Percentiles rank a stretch among this genome's conserved stretches.
Conservation (phyloP, 2,113 vertebrate genomes). For the Albula goreensis region DNA sequence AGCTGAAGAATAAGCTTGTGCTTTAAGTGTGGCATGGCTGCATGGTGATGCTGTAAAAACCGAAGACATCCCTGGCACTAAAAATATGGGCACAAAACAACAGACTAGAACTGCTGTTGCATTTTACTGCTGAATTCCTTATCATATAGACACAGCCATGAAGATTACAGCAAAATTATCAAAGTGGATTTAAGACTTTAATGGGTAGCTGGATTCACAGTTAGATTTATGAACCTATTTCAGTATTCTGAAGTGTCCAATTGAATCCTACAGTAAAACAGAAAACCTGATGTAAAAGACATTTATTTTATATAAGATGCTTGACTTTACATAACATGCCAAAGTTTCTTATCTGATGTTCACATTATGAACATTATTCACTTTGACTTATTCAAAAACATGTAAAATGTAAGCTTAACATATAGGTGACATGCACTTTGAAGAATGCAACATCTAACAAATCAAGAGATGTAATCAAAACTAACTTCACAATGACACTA, state of each 20-base stretch:
- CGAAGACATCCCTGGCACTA: slow-evolving; percentile 40
- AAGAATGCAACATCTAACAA: too few relatives aligned
- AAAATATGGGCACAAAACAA: slow-evolving; percentile 41
- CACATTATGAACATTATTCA: too few relatives aligned
- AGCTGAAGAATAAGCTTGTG: not conserved
- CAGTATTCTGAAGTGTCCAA: not conserved
- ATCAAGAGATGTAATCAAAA: too few relatives aligned
- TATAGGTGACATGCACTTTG: too few relatives aligned
- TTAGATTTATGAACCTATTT: slow-evolving; percentile 48
- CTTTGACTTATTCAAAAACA: too few relatives aligned
- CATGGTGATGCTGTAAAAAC: not conserved
- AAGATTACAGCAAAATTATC: slow-evolving; percentile 50
- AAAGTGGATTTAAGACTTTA: slow-evolving; percentile 43
- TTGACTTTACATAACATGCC: not conserved
- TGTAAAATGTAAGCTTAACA: too few relatives aligned
- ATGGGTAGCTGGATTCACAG: slow-evolving; percentile 35
- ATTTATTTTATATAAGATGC: not conserved
- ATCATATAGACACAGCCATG: slow-evolving; percentile 48
- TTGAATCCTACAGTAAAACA: not conserved
- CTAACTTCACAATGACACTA: too few relatives aligned
- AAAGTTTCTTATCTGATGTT: too few relatives aligned
- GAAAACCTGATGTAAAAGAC: not conserved
- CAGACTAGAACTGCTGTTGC: slow-evolving; percentile 32
- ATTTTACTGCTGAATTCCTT: slow-evolving; percentile 34
- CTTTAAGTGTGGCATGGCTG: not conserved